Evolutionary conservation across 2,888 invertebrate species (phyloP), one percentile per base, ranked within the genome.

Genomic region (Coenonympha arcania): DNA sequence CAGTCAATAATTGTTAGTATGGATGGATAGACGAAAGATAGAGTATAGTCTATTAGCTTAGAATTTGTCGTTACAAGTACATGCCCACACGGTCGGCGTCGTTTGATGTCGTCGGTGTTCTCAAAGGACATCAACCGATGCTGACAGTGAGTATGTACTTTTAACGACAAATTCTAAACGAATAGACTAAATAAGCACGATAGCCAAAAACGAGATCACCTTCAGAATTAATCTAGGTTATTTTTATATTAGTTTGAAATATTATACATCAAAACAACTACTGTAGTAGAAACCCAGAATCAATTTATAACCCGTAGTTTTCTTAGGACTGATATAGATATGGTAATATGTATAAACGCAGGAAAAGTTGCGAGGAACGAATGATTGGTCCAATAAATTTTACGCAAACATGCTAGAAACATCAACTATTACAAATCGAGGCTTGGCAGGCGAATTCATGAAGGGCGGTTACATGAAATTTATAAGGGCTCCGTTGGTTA

Each of bases 341-440:
- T 34, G 33, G 24, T 24, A 33, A 15, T 24, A 44, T 42, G n/a
- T n/a, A n/a, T n/a, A n/a, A 44, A 31, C 6, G 24, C 20, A 16
- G 34, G 44, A 22, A 33, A 44, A 28, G 18, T 49, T 47, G 37
- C 50, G 37, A 50, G 26, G 9, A 28, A 50, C 15, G 34, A 50
- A 53, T 49, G 46, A 49, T 78, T 72, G 75, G 70, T 57, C 63
- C 74, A 72, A 79, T 79, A 79, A 77, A 79, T 81, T 65, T 69
- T 64, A 68, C 67, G 45, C 68, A 71, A 76, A 75, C 76, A 74
- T 73, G 72, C 68, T 73, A 80, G 79, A 80, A 83, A 82, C 81
- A 81, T 79, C 79, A 80, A 79, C 80, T 78, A 76, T 79, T 79
- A 76, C 71, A 79, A 79, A 79, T 79, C 77, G 71, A 66, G 68